Evolutionary conservation across 2,113 vertebrate genomes (phyloP).

Genomic region (Dipodomys stephensi): DNA sequence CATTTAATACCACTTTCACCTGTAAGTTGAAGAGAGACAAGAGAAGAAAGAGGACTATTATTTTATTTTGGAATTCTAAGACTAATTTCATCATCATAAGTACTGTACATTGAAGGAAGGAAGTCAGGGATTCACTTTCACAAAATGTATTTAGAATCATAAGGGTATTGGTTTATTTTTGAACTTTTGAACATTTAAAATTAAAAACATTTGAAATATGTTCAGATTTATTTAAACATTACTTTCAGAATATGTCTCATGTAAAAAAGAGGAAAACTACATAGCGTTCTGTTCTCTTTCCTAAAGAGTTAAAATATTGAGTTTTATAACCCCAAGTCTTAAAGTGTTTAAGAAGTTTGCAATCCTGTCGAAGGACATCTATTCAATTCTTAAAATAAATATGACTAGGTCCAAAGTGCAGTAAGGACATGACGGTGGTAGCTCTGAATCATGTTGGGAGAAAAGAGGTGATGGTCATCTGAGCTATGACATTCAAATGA

Average conservation of each 20-base stretch:
- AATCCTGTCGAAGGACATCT: neutral
- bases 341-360: neutral
- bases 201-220: neutral
- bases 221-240: slow-evolving; percentile 23
- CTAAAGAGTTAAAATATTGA: slow-evolving; percentile 26
- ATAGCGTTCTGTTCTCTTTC: neutral
- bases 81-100: slow-evolving; percentile 32
- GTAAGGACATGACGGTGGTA: neutral
- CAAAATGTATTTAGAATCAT: neutral
- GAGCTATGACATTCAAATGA: neutral
- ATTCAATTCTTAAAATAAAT: neutral
- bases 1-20: slow-evolving; percentile 63
- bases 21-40: neutral
- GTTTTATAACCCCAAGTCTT: slow-evolving; percentile 8
- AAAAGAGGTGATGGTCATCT: neutral
- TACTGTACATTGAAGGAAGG: neutral
- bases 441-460: neutral
- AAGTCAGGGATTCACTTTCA: neutral
- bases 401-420: neutral
- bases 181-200: slow-evolving; percentile 22
- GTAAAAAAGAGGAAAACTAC: neutral
- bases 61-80: slow-evolving; percentile 26
- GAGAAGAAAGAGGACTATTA: neutral
- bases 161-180: slow-evolving; percentile 27
- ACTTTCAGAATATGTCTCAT: neutral